These are phyloP conservation scores for Graphium colonna DNA, from an alignment of 2,888 invertebrate genomes.

Conservation along the genomic window DNA sequence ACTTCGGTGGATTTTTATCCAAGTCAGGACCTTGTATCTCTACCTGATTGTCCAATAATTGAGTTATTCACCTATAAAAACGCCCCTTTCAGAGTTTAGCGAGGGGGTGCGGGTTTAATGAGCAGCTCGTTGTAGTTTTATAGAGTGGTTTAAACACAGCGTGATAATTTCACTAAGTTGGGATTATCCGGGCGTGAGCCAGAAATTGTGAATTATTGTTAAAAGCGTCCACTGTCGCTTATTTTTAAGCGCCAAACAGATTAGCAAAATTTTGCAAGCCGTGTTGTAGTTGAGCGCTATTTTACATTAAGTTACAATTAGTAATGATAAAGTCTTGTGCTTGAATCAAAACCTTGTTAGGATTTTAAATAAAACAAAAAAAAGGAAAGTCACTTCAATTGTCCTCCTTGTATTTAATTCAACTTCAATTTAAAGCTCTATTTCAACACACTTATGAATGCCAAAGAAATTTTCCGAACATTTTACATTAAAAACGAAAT, in stretches of 20 bases:
- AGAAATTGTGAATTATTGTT: constrained; percentile 65
- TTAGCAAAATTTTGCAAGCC: constrained; percentile 10
- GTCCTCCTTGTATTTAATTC: no score
- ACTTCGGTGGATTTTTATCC: constrained; percentile 26
- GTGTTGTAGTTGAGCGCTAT: constrained; percentile 2
- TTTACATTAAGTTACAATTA: not conserved
- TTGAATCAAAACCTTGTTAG: no score
- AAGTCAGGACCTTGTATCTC: constrained; percentile 29
- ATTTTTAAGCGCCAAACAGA: constrained; percentile 30
- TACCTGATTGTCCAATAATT: constrained; percentile 43
- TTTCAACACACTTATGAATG: no score
- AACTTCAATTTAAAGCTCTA: no score
- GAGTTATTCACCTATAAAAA: constrained; percentile 52
- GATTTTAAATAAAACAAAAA: no score
- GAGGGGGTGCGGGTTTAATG: constrained; percentile 59
- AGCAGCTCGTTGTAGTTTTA: constrained; percentile 72
- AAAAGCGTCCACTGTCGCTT: constrained; percentile 47
- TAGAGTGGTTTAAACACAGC: constrained; percentile 70
- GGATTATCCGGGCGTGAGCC: constrained; percentile 62
- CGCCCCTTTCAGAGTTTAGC: constrained; percentile 56
- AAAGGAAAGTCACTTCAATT: no score
- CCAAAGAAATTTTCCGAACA: no score
- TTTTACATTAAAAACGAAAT: no score
- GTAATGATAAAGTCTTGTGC: no score
- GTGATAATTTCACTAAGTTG: constrained; percentile 71